Conservation (phyloP, 1,140 invertebrate species). For the Homarus americanus region DNA sequence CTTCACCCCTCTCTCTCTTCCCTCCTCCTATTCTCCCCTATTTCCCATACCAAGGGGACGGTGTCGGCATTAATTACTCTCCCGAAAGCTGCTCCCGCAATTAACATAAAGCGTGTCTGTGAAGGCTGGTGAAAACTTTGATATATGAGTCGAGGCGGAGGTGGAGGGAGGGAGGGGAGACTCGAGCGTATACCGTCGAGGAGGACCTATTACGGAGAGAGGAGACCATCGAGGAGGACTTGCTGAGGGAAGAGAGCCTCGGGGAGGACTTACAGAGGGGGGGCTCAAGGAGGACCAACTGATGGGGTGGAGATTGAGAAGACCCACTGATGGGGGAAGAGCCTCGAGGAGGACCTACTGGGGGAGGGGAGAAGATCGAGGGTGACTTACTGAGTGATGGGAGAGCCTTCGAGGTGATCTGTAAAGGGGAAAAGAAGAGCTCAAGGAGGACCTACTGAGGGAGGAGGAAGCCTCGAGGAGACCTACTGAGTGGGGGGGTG, state of each 20-base stretch:
- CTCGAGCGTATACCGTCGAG: background rate
- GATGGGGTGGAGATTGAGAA: too few species aligned
- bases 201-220: background rate
- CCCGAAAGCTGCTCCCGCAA: conserved; percentile 50
- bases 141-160: conserved; percentile 41
- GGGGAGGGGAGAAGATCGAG: background rate
- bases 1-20: background rate
- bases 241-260: background rate
- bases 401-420: background rate
- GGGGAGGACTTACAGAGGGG: too few species aligned
- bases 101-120: conserved; percentile 62
- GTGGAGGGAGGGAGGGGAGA: background rate
- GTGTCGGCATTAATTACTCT: conserved; percentile 53
- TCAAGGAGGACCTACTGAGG: background rate
- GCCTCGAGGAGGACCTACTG: background rate
- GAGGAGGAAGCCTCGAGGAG: background rate
- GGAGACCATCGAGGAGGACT: background rate
- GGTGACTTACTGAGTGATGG: background rate
- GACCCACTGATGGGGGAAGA: background rate
- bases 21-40: background rate
- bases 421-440: too few species aligned
- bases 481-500: background rate
- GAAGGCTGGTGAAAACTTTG: conserved; percentile 58
- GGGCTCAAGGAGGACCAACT: background rate
- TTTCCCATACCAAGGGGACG: conserved; percentile 20